Evolutionary conservation across 2,113 vertebrate genomes (phyloP).

Genomic region (Pseudolaguvia tuberculata): DNA sequence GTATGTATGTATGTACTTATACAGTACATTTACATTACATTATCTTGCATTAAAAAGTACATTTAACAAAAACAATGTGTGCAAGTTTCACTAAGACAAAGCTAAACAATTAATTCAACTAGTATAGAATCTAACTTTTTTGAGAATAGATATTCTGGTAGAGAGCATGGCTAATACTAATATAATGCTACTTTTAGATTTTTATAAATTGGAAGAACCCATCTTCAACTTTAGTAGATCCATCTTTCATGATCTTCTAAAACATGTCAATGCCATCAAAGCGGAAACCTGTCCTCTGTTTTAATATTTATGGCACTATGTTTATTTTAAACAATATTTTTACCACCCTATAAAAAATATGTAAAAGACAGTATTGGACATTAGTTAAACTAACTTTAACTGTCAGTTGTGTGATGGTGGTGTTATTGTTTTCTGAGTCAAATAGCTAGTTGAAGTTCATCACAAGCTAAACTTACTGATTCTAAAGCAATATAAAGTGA

Average conservation of each 20-base stretch:
- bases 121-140: neutral
- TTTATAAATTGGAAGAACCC: conserved; percentile 33
- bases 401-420: too few relatives aligned
- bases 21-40: neutral
- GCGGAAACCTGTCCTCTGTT: neutral
- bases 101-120: neutral
- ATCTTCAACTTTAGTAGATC: conserved; percentile 18
- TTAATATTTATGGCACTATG: neutral
- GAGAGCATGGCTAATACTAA: conserved; percentile 65
- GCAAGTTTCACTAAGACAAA: neutral
- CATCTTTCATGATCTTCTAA: conserved; percentile 15
- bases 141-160: conserved; percentile 43
- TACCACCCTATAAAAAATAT: neutral
- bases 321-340: too few relatives aligned
- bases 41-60: neutral
- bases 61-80: neutral
- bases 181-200: conserved; percentile 33
- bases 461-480: too few relatives aligned
- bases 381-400: too few relatives aligned
- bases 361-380: neutral
- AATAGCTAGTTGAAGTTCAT: too few relatives aligned
- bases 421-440: too few relatives aligned
- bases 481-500: too few relatives aligned
- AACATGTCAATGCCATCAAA: conserved; percentile 6
- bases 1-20: too few relatives aligned